Evolutionary conservation across 2,113 vertebrate genomes (phyloP), one percentile per base, ranked within the genome.

Genomic region (Notechis scutatus): DNA sequence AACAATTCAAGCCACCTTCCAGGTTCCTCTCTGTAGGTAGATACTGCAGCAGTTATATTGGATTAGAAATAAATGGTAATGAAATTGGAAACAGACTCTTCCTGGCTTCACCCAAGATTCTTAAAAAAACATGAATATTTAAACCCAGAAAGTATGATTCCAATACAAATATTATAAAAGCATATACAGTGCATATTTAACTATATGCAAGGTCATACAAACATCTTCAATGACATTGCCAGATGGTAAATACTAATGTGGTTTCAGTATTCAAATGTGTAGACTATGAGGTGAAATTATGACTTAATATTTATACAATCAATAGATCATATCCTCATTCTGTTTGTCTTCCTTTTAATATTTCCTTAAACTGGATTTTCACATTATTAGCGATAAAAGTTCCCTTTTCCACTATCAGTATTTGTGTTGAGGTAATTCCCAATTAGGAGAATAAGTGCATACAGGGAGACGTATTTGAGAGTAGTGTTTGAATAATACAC

Each of bases 151-250:
- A 96, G 95, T 93, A 96, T 85, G 95, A 97, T 97, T 98, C 97
- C 97, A 98, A 98, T 94, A 96, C 96, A 98, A 98, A 98, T 97
- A 98, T 94, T 96, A 96, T 98, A 98, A 98, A 98, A 98, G 97
- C 98, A 98, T 97, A 98, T 95, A 97, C 96, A 97, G 96, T 95
- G 96, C 96, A 97, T 96, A 97, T 96, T 96, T 97, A 97, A 97
- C 93, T 96, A 96, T 96, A 95, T 96, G 94, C 95, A 94, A 90
- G 95, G 88, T 96, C 91, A 3, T 95, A 96, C 90, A 96, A 97
- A 96, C 90, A 56, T 97, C 97, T 98, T 97, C 96, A 97, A 98
- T 98, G 97, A 97, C 97, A 96, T 95, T 94, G 95, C 94, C 96
- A 96, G 94, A 95, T 97, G 97, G 97, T 97, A 97, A 97, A 97